Evolutionary conservation across 2,113 vertebrate genomes (phyloP), one percentile per base, ranked within the genome.

Genomic region (Pseudolaguvia tuberculata): DNA sequence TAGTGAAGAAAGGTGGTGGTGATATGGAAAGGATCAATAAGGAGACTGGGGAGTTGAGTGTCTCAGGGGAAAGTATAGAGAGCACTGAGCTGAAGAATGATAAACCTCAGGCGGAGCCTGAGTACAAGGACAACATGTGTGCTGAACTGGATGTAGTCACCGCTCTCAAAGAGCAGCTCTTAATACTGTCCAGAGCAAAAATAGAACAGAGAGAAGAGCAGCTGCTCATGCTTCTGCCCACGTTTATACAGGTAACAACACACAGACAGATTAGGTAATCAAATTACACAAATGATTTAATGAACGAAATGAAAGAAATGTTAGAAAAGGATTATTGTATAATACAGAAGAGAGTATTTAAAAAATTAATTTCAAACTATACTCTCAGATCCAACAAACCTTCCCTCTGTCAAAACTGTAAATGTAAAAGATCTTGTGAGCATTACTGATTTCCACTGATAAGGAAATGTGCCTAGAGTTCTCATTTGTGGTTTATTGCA

Each of bases 1-100:
- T 70, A 68, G 65, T 78, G 20, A 68, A 87, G 85, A 80, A 83
- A 63, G 59, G 66, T n/a, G 76, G 23, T 45, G 56, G 68, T 51
- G 86, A 84, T 65, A 84, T 80, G 58, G 88, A 89, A 47, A 85
- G 83, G 81, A 87, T 88, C 78, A 89, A 88, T 75, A 88, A 88
- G 63, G 88, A 91, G 83, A 90, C 86, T 0, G 88, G 86, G 27
- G 90, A 90, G 81, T 79, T 91, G 74, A 88, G 86, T 75, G 83
- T 86, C 47, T 91, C 88, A 5, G 88, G 88, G 17, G 87, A 90
- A 72, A 79, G 88, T 73, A 75, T 78, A 1, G 83, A 79, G 61
- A 81, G 79, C 35, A 78, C 80, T 80, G 84, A 84, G 50, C 4
- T 82, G 69, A 87, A 83, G 59, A 61, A 39, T n/a, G 80, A 79